phyloP scores from a whole-genome alignment of 2,797 vertebrate genomes.

The Tympanoctomys barrerae region DNA sequence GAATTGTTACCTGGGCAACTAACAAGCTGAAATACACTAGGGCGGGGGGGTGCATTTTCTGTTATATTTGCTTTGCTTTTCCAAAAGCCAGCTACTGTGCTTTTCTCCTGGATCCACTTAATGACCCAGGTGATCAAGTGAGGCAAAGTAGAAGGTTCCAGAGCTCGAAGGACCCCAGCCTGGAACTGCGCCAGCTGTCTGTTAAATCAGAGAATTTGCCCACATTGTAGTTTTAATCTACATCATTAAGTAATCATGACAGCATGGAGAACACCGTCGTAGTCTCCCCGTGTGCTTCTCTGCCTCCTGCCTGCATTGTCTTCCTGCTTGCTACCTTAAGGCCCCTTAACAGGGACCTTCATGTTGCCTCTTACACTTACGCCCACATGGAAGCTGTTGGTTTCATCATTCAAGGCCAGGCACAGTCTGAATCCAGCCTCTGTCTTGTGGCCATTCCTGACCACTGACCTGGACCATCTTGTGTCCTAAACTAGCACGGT shows the following conservation, averaged over 20 bases:
- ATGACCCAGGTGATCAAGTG: not conserved
- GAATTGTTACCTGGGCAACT: too few relatives aligned
- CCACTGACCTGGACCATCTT: not conserved
- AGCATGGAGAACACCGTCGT: not conserved
- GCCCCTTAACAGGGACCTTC: too few relatives aligned
- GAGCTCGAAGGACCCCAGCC: not conserved
- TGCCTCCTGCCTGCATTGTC: not conserved
- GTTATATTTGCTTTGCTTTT: not conserved
- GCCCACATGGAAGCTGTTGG: not conserved
- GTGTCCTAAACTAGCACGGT: not conserved
- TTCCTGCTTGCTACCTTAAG: not conserved
- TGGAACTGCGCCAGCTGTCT: not conserved
- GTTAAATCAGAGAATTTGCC: not conserved
- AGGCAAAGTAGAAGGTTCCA: not conserved
- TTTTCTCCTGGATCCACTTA: slow-evolving; percentile 18
- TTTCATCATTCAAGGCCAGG: not conserved
- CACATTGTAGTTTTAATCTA: not conserved
- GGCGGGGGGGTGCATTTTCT: too few relatives aligned
- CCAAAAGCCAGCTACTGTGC: not conserved
- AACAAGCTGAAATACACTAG: too few relatives aligned
- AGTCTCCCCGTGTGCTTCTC: not conserved
- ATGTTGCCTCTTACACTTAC: not conserved
- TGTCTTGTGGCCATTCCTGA: not conserved
- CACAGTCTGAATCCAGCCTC: not conserved
- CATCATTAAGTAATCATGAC: not conserved